Conservation (phyloP, 2,888 invertebrate genomes). For the Melikaiella ostensackeni region DNA sequence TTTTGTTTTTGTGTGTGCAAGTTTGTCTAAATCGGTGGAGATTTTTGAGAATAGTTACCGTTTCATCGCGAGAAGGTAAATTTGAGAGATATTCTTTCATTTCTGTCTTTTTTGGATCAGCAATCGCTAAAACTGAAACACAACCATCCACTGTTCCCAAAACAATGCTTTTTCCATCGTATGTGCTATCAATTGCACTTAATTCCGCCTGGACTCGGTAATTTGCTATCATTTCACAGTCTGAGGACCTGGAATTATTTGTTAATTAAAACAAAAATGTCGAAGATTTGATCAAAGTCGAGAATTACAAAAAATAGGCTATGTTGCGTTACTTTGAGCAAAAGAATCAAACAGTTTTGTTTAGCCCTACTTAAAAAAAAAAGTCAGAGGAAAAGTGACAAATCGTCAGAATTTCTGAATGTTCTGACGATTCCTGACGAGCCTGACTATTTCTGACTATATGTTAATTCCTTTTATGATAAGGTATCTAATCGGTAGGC, state of each 20-base stretch:
- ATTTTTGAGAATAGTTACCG: slow-evolving; percentile 74
- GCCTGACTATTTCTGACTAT: too few species aligned
- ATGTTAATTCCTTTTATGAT: too few species aligned
- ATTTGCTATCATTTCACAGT: slow-evolving; percentile 95
- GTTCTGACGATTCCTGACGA: too few species aligned
- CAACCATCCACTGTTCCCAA: slow-evolving; percentile 96
- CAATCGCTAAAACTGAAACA: slow-evolving; percentile 91
- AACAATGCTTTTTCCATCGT: slow-evolving; percentile 89
- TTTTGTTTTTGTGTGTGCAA: neutral
- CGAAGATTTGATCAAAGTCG: neutral
- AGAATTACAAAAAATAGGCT: neutral
- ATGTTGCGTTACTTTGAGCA: too few species aligned
- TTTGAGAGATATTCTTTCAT: slow-evolving; percentile 82
- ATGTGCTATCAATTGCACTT: slow-evolving; percentile 91
- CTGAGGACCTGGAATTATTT: slow-evolving; percentile 83
- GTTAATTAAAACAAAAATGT: neutral
- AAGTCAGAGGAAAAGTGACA: too few species aligned
- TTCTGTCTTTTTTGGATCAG: slow-evolving; percentile 84
- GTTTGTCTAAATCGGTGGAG: neutral
- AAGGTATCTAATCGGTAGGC: too few species aligned
- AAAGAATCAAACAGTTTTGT: too few species aligned
- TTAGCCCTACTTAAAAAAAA: too few species aligned
- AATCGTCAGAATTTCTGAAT: too few species aligned
- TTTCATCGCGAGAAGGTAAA: slow-evolving; percentile 86
- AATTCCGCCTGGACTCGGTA: slow-evolving; percentile 94